Evolutionary conservation across 2,797 vertebrate species (phyloP).

Genomic region (Spinus olivaceus): DNA sequence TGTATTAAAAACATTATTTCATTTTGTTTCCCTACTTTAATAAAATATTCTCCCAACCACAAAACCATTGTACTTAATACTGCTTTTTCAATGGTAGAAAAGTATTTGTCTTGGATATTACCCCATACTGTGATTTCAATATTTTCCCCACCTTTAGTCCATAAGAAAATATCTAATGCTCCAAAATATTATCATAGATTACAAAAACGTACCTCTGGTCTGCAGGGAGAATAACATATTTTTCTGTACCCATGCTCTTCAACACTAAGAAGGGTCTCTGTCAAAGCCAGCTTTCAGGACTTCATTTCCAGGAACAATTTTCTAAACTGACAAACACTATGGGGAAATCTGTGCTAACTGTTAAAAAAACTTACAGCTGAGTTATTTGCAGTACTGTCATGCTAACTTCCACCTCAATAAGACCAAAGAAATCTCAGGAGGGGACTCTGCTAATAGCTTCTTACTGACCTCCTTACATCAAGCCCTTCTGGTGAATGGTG

Average conservation of each 20-base stretch:
- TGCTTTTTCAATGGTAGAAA: neutral
- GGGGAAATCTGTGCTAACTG: conserved; percentile 81
- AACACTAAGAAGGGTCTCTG: conserved; percentile 52
- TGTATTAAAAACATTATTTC: neutral
- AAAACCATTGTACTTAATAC: neutral
- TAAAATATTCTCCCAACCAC: neutral
- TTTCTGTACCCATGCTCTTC: conserved; percentile 60
- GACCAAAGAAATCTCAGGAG: conserved; percentile 77
- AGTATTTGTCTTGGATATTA: neutral
- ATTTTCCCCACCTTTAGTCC: neutral
- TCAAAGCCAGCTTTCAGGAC: conserved; percentile 69
- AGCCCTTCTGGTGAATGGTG: conserved; percentile 67
- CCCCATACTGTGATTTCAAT: neutral
- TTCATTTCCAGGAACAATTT: conserved; percentile 78
- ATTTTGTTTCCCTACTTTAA: neutral
- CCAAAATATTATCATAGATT: conserved; percentile 23
- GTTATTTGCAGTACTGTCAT: conserved; percentile 82
- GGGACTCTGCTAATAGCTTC: conserved; percentile 79
- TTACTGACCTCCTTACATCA: conserved; percentile 74
- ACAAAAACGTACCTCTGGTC: conserved; percentile 31
- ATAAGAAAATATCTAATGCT: neutral
- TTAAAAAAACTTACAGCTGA: conserved; percentile 73
- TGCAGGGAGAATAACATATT: conserved; percentile 31
- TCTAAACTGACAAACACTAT: conserved; percentile 81
- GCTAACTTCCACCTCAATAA: conserved; percentile 82